phyloP scores from a whole-genome alignment of 2,888 invertebrate species.

The Diarsia dahlii region DNA sequence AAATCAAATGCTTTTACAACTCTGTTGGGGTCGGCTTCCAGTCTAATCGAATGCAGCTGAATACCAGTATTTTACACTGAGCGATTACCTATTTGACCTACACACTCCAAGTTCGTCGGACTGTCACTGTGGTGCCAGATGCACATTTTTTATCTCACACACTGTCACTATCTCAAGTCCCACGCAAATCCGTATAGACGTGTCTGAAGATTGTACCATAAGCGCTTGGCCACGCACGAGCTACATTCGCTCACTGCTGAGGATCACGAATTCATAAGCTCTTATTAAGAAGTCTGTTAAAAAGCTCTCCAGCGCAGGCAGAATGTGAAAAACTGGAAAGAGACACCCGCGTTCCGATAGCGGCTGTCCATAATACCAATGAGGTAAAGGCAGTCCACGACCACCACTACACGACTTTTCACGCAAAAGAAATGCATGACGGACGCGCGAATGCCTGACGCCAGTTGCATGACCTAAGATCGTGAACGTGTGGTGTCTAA shows the following conservation, averaged over 20 bases:
- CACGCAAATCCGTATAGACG: slow-evolving; percentile 8
- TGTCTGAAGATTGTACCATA: neutral
- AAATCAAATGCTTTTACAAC: too few relatives aligned
- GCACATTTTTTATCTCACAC: neutral
- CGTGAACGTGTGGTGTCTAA: neutral
- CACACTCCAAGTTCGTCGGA: neutral
- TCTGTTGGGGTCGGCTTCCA: too few relatives aligned
- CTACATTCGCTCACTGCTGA: neutral
- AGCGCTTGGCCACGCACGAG: neutral
- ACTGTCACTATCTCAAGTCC: neutral
- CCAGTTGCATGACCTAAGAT: neutral
- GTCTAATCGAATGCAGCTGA: too few relatives aligned
- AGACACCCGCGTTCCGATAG: neutral
- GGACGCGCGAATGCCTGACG: neutral
- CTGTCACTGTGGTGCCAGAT: neutral
- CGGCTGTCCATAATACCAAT: neutral
- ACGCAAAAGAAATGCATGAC: neutral
- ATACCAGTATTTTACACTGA: too few relatives aligned
- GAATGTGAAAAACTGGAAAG: neutral
- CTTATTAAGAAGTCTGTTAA: too few relatives aligned
- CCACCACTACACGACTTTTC: neutral
- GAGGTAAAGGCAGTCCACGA: neutral
- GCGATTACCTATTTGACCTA: too few relatives aligned
- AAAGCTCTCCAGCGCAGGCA: neutral
- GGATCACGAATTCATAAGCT: neutral